Evolutionary conservation across 1,140 invertebrate species (phyloP), one percentile per base, ranked within the genome.

Genomic region (Nilaparvata lugens): DNA sequence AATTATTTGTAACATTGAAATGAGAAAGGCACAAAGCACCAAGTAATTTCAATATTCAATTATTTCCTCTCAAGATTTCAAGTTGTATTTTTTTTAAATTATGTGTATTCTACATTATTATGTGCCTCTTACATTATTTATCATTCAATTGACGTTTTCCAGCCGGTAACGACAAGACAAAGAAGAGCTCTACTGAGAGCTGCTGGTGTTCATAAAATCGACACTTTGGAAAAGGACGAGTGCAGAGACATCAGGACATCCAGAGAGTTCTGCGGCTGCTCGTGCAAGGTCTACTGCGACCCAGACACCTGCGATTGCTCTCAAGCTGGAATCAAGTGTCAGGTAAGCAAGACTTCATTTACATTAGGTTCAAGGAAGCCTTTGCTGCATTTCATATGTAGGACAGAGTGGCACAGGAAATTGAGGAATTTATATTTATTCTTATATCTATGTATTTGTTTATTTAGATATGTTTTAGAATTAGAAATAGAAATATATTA

Each of bases 241-340:
- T 97, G 95, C 72, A 81, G 89, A 21, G 87, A 93, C 60, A 97
- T 98, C 64, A 80, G 95, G 48, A 84, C 87, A 14, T 97, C 94
- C 14, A 79, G 95, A 28, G 94, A 97, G 70, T 88, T 91, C 65
- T 98, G 95, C 75, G 95, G 95, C 24, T 98, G 95, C 75, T 86
- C 88, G 16, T 98, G 95, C 73, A 92, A 95, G 75, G 87, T 89
- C 42, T 87, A 88, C 68, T 98, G 95, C 78, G 92, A 97, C 78
- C 95, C 95, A 0, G 93, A 95, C 67, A 93, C 86, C 18, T 98
- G 95, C 74, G 86, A 89, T 24, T 98, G 95, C 75, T 92, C 90
- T 71, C 82, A 91, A 71, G 91, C 89, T 52, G 95, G 93, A 24
- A 97, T 98, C 61, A 95, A 97, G 77, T 98, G 93, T 72, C 93